Base-by-base conservation (phyloP, 2,888 invertebrate genomes). In the Limnephilus rhombicus region DNA sequence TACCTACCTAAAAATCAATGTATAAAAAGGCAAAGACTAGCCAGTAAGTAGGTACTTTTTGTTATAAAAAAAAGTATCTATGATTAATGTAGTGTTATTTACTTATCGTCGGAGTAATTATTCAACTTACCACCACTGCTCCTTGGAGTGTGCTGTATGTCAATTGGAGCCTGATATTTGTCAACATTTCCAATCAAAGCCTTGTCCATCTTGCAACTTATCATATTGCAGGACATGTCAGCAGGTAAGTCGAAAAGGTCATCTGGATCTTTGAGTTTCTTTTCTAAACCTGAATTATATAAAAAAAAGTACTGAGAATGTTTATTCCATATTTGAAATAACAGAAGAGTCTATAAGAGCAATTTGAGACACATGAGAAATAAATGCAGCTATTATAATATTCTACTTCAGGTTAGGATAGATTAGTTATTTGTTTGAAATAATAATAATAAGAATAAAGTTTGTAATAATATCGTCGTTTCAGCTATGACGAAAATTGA, bases 211-310 rank as follows among this genome's bases (percentile, higher is more conserved):
- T 96, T 96, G 49, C 96, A 96, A 93, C 97, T 97, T 9, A 98
- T 96, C 94, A 96, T 96, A 4, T 96, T 96, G 94, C 97, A 97
- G 92, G 96, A 96, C 93, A 98, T 95, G 87, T 96, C 95, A 41
- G 96, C 96, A 0, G 98, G 99, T 91, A 99, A 95, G 95, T 98
- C 98, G 95, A 97, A 98, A 0, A 99, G 95, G 95, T 98, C 98
- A 94, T 98, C 98, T 0, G 98, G 96, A 94, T 97, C 97, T 94
- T 96, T 96, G 80, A 99, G 95, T 94, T 97, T 97, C 11, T 98
- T 97, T 80, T 97, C 96, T 29, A 97, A 96, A 1, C 99, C 96
- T 96, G 41, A 45, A 94, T 90, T 34, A 13, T 68, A 3, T 29
- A 53, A 89, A 89, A 68, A 68, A 68, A 68, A 7, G 24, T 24